Percentiles rank a stretch among this genome's conserved stretches.
Conservation (phyloP, 2,113 vertebrate genomes). For the Solea senegalensis region DNA sequence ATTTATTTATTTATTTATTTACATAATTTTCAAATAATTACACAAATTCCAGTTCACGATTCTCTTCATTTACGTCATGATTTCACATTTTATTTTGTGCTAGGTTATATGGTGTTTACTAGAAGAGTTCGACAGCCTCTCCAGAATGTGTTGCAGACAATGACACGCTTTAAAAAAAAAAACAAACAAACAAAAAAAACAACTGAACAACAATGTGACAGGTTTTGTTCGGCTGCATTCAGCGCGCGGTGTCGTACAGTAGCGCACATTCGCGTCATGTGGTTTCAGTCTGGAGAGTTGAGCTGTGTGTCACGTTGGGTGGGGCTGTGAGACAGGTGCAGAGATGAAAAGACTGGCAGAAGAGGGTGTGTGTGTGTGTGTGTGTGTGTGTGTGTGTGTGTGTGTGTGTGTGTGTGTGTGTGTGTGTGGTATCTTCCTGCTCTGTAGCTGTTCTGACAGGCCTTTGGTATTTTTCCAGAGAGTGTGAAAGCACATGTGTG, state of each 20-base stretch:
- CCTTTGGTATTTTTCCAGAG: slow-evolving; percentile 73
- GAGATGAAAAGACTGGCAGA: slow-evolving; percentile 65
- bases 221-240: slow-evolving; percentile 27
- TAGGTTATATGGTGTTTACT: too few relatives aligned
- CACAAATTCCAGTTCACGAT: too few relatives aligned
- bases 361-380: not conserved
- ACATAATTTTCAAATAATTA: too few relatives aligned
- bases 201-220: not conserved
- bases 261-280: slow-evolving; percentile 3
- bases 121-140: slow-evolving; percentile 7
- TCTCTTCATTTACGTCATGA: too few relatives aligned
- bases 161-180: slow-evolving; percentile 26
- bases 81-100: not conserved
- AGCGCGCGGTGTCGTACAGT: slow-evolving; percentile 15
- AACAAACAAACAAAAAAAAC: too few relatives aligned
- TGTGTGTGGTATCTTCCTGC: slow-evolving; percentile 54
- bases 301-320: slow-evolving; percentile 53
- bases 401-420: not conserved
- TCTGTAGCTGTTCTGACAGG: slow-evolving; percentile 73
- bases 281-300: slow-evolving; percentile 37
- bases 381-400: slow-evolving; percentile 10
- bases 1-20: too few relatives aligned
- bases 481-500: slow-evolving; percentile 14
- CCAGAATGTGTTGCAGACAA: slow-evolving; percentile 13
- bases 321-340: slow-evolving; percentile 66